Conservation (phyloP, 2,113 vertebrate genomes). For the Chlamydotis undulata region DNA sequence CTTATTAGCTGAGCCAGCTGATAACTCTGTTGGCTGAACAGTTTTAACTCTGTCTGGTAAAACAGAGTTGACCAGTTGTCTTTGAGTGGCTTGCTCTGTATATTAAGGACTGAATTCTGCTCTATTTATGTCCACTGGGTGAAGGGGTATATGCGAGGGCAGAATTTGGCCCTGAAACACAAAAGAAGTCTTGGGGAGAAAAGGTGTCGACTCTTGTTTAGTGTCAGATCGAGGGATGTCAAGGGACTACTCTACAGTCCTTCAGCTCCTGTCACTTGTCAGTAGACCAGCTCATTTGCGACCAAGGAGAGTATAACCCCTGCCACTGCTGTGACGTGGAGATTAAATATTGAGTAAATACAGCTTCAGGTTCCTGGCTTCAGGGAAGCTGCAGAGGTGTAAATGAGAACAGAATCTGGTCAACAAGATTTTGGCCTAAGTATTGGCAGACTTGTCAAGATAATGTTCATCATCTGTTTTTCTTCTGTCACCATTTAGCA, state of each 20-base stretch:
- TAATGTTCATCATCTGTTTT: not conserved
- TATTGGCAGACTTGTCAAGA: constrained; percentile 34
- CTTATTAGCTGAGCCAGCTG: not conserved
- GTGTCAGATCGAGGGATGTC: not conserved
- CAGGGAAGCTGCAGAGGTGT: not conserved
- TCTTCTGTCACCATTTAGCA: not conserved
- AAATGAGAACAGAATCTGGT: not conserved
- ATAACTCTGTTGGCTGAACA: not conserved
- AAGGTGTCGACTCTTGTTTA: not conserved
- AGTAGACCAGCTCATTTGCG: not conserved
- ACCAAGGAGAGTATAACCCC: not conserved
- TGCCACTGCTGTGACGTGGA: not conserved
- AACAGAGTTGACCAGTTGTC: constrained; percentile 9
- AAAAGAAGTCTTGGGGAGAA: not conserved
- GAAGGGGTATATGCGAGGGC: not conserved
- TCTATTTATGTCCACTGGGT: not conserved
- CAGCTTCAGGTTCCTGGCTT: not conserved
- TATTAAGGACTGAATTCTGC: not conserved
- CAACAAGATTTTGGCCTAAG: not conserved
- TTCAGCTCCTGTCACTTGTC: not conserved
- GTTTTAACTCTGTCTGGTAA: not conserved
- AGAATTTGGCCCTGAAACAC: not conserved
- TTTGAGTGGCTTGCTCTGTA: constrained; percentile 1
- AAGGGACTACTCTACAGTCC: not conserved
- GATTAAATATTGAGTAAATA: constrained; percentile 40